Evolutionary conservation across 23 tunicate species (phyloP), one percentile per base, ranked within the genome.

Genomic region (Trididemnum clinides): DNA sequence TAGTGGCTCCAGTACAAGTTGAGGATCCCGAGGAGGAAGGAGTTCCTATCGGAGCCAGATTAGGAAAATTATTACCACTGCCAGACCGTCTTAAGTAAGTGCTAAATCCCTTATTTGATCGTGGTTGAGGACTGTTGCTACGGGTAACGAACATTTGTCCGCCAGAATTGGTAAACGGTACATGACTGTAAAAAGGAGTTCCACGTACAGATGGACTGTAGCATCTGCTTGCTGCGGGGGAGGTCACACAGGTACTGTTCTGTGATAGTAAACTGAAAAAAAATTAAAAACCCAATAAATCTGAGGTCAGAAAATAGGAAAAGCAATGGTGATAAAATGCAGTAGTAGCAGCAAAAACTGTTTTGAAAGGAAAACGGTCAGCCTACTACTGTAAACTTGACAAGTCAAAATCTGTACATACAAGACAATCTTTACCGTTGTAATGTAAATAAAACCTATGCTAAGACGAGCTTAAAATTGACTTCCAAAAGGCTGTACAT

Each of bases 11-110:
- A 0, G 88, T 73, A 2, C 38, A 39, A 2, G 88, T 73, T 27
- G 88, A 73, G 1, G 80, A 84, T 21, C 80, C 74, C 34, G 88
- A 85, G 0, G 88, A 74, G 10, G 88, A 73, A 32, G 88, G 23
- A 27, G 88, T 57, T n/a, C n/a, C n/a, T 15, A 35, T 71, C 26
- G 25, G 58, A 27, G 77, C 62, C 2, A 64, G 36, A 23, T 38
- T 20, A 10, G 51, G 5, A 33, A 58, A 72, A 37, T 63, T 85
- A 33, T 62, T 73, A 12, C 87, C 87, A 69, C 87, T 84, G 28
- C 59, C 69, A 18, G 82, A 26, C 21, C 82, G 59, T 20, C 81
- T 32, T 3, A 85, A 22, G 44, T 85, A 59, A 12, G 58, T 25
- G 39, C 34, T 69, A 23, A 33, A 28, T 32, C 88, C 88, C 25